Conservation (phyloP, 2,888 invertebrate genomes). For the Catocala nupta region DNA sequence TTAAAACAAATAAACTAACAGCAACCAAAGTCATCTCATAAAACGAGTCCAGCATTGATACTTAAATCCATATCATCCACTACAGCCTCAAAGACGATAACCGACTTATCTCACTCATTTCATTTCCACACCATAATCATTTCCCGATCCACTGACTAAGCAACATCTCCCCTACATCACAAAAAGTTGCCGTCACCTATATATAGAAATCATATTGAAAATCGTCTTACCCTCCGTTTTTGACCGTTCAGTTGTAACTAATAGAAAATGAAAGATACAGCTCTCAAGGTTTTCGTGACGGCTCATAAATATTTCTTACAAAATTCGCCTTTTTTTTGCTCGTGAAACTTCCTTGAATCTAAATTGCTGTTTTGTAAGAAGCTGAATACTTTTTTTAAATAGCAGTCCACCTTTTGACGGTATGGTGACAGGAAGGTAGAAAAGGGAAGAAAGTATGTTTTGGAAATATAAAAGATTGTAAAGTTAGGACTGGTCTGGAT, state of each 20-base stretch:
- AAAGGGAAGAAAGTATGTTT: no score
- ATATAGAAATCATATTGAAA: slow-evolving; percentile 32
- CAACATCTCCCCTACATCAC: neutral
- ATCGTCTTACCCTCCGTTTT: slow-evolving; percentile 19
- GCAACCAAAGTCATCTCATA: no score
- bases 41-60: no score
- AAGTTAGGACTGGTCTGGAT: no score
- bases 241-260: slow-evolving; percentile 43
- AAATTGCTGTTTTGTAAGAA: slow-evolving; percentile 19
- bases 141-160: neutral
- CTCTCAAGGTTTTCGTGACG: slow-evolving; percentile 23
- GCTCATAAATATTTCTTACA: slow-evolving; percentile 44
- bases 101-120: neutral
- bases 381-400: neutral
- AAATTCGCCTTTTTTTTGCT: slow-evolving; percentile 26
- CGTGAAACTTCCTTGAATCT: slow-evolving; percentile 22
- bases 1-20: no score
- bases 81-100: no score
- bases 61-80: no score
- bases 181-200: slow-evolving; percentile 15
- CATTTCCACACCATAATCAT: neutral
- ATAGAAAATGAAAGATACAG: slow-evolving; percentile 36
- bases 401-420: neutral
- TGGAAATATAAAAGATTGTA: no score
- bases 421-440: neutral